phyloP scores from a whole-genome alignment of 35 echinoderm and acorn worm genomes.

The Chiridota heheva region DNA sequence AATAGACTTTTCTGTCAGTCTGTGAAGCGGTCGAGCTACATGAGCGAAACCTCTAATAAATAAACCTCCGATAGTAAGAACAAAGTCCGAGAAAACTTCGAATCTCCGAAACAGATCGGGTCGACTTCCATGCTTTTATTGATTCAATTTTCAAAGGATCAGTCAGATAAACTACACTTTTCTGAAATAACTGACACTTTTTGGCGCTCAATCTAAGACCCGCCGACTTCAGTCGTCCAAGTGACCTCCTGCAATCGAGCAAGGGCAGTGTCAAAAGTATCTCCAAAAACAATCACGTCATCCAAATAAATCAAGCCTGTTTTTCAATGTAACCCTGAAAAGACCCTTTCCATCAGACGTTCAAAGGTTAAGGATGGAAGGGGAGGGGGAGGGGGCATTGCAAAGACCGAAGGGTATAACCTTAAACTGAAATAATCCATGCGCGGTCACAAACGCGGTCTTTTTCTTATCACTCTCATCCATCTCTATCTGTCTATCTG shows the following conservation, averaged over 20 bases:
- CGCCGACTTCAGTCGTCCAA: constrained; percentile 2
- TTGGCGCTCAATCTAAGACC: constrained; percentile 60
- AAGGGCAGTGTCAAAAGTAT: constrained; percentile 4
- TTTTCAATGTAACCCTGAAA: constrained; percentile 49
- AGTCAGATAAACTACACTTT: constrained; percentile 57
- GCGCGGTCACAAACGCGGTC: constrained; percentile 8
- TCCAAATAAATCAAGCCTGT: constrained; percentile 41
- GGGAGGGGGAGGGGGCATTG: constrained; percentile 27
- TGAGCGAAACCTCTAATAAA: constrained; percentile 65
- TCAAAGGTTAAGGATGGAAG: too few relatives aligned
- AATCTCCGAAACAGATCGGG: constrained; percentile 35
- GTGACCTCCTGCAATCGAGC: constrained; percentile 26
- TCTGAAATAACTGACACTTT: constrained; percentile 60
- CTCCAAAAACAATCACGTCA: constrained; percentile 57
- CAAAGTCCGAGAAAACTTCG: constrained; percentile 54
- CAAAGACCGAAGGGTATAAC: constrained; percentile 54
- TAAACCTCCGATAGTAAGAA: constrained; percentile 69
- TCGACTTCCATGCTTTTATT: constrained; percentile 44
- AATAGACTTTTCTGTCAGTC: constrained; percentile 37
- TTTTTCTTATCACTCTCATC: constrained; percentile 12
- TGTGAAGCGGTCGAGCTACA: constrained; percentile 43
- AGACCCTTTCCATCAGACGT: constrained; percentile 51
- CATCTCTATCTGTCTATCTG: constrained; percentile 65
- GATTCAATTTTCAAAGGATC: constrained; percentile 40
- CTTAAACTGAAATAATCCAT: constrained; percentile 24